A percentile compares a stretch with the other conserved stretches of the same genome.
phyloP scores from a whole-genome alignment of 2,113 vertebrate genomes.

The Rhinoptilus africanus region DNA sequence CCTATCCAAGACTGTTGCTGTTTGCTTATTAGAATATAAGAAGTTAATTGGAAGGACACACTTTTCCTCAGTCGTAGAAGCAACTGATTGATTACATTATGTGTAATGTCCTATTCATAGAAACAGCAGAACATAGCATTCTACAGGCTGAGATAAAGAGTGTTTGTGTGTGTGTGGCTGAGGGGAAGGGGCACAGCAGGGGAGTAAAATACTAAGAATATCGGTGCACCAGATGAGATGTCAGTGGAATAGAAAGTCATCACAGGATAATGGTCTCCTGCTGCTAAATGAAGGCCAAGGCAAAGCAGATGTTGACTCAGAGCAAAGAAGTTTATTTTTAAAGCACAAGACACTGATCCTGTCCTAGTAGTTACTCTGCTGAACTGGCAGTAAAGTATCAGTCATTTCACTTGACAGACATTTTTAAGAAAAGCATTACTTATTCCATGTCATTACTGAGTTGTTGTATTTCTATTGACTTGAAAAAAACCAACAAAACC shows the following conservation, averaged over 20 bases:
- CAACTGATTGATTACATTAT: slow-evolving; percentile 35
- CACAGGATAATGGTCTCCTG: slow-evolving; percentile 71
- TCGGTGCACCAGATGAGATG: slow-evolving; percentile 67
- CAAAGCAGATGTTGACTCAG: slow-evolving; percentile 71
- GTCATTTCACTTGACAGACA: slow-evolving; percentile 22
- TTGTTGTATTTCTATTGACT: not conserved
- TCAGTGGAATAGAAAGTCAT: slow-evolving; percentile 72
- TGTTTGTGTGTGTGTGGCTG: slow-evolving; percentile 67
- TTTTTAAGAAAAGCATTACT: slow-evolving; percentile 4
- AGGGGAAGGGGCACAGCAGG: slow-evolving; percentile 66
- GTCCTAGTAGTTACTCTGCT: slow-evolving; percentile 28
- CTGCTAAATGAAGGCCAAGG: slow-evolving; percentile 70
- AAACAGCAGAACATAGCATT: slow-evolving; percentile 39
- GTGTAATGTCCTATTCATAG: slow-evolving; percentile 36
- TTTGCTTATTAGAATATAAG: not conserved
- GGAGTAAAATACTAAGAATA: slow-evolving; percentile 64
- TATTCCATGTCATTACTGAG: not conserved
- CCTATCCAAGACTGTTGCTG: not conserved
- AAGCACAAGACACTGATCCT: slow-evolving; percentile 59
- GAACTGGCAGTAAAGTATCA: not conserved
- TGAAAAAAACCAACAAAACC: not conserved
- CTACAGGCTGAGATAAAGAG: slow-evolving; percentile 61
- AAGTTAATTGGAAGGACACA: slow-evolving; percentile 35
- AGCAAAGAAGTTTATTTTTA: slow-evolving; percentile 67
- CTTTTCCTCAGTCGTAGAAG: slow-evolving; percentile 7